Evolutionary conservation across 1,140 invertebrate genomes (phyloP).

Genomic region (Trachymyrmex cornetzi): DNA sequence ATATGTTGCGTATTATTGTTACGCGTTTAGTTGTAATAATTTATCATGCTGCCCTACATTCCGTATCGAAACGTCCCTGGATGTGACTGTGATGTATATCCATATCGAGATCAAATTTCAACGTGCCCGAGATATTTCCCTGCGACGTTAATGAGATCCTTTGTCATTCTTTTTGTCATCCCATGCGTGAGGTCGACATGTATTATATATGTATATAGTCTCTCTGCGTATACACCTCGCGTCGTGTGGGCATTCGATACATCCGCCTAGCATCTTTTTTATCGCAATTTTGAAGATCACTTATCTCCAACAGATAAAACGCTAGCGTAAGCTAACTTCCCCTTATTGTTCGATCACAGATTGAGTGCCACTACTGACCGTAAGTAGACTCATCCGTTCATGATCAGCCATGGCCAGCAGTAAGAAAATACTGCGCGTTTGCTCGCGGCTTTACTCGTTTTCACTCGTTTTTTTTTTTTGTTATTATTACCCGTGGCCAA

Average conservation of each 20-base stretch:
- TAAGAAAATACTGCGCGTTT: background rate
- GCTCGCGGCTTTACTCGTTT: conserved; percentile 8
- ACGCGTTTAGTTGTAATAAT: background rate
- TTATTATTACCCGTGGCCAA: background rate
- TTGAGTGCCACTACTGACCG: conserved; percentile 70
- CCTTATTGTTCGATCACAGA: conserved; percentile 69
- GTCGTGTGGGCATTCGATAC: background rate
- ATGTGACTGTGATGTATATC: conserved; percentile 26
- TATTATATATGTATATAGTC: background rate
- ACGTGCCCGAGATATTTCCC: conserved; percentile 17
- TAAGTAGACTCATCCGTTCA: conserved; percentile 69
- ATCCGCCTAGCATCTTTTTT: conserved; percentile 23
- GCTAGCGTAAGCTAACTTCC: conserved; percentile 73
- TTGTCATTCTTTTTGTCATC: conserved; percentile 54
- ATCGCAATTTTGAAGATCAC: conserved; percentile 68
- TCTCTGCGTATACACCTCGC: background rate
- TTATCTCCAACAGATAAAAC: conserved; percentile 61
- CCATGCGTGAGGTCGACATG: background rate
- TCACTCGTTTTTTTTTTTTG: conserved; percentile 23
- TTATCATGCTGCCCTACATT: conserved; percentile 7
- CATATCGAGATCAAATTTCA: conserved; percentile 53
- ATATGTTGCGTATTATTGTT: background rate
- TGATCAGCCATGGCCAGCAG: conserved; percentile 38
- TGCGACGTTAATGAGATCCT: conserved; percentile 46
- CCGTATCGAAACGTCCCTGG: background rate